Evolutionary conservation across 1,140 invertebrate genomes (phyloP), one percentile per base, ranked within the genome.

Genomic region (Conus betulinus): DNA sequence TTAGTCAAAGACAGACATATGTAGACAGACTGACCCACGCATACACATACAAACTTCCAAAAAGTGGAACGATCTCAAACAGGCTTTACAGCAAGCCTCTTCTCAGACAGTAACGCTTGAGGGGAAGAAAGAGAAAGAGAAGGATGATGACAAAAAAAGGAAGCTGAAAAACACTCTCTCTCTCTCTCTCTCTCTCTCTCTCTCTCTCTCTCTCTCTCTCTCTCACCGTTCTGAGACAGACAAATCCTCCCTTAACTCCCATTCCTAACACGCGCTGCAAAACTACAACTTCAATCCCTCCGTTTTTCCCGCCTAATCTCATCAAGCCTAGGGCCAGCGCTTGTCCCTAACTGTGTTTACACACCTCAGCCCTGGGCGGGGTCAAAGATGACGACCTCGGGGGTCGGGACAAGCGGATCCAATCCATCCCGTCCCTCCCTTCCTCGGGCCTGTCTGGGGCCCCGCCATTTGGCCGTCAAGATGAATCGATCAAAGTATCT

Each of bases 401-500:
- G 81, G 57, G 57, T 83, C 81, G n/a, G 51, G 55, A 53, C 51
- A 55, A 57, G 81, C 51, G 81, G 51, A 55, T 20, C 81, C 81
- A 83, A 83, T 83, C 81, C 84, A 63, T 85, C 84, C 27, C 57
- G 11, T 25, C 55, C 81, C 52, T 52, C 23, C 52, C 82, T 17
- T 52, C 51, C 82, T 20, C 55, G 52, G 52, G 10, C 79, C 52
- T 20, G 55, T 71, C 84, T 57, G 23, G 23, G 60, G 15, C 11
- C 8, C 20, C 0, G 84, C 84, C 63, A 85, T 85, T 85, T 85
- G 57, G 8, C 57, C 84, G 63, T 83, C 81, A 83, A 57, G 55
- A 83, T 57, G 51, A 83, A 83, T 83, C 81, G 81, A 83, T 83
- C 81, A 83, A 23, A 55, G 81, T 83, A 83, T 83, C 81, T 55